Conservation (phyloP, 1,140 invertebrate species). For the Archivesica marissinica region DNA sequence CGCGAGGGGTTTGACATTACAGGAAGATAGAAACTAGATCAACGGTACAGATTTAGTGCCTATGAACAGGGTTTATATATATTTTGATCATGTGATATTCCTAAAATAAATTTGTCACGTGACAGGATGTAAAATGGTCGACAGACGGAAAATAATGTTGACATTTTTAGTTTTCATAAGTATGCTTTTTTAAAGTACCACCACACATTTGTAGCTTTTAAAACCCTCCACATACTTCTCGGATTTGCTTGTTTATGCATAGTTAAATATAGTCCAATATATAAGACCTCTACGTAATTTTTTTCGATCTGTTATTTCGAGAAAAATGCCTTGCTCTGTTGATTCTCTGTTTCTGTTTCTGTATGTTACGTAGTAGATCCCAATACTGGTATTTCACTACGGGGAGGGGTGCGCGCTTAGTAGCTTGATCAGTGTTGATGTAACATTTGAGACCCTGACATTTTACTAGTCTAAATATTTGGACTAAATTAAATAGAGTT, state of each 20-base stretch:
- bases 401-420: no score
- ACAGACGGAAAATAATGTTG: not conserved
- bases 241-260: not conserved
- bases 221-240: not conserved
- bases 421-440: no score
- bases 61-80: not conserved
- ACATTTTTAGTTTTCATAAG: not conserved
- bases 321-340: no score
- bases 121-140: slow-evolving; percentile 13
- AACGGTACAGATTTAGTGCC: no score
- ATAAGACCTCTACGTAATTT: not conserved
- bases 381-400: no score
- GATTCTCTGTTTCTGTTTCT: no score
- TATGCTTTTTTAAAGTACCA: not conserved
- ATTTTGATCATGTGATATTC: not conserved
- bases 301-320: not conserved
- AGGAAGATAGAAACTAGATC: no score
- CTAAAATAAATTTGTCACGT: not conserved
- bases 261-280: not conserved
- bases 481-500: no score
- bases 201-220: not conserved
- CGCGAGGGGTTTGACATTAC: no score
- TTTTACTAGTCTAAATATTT: no score
- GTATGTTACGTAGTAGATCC: no score
- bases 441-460: no score